phyloP scores from a whole-genome alignment of 2,888 invertebrate genomes.

The Hymenopus coronatus region DNA sequence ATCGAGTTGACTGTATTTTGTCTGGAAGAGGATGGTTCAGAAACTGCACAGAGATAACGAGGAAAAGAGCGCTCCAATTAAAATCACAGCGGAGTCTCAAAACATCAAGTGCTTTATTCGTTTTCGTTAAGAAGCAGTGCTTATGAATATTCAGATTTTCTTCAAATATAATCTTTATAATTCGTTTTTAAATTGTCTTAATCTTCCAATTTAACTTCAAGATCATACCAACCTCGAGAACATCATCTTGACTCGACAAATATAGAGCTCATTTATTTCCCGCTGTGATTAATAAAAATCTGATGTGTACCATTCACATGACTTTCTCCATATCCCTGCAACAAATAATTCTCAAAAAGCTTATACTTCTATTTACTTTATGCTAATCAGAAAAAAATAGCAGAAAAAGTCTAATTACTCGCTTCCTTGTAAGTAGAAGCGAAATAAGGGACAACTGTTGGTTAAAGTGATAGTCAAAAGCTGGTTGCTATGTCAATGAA shows the following conservation, averaged over 20 bases:
- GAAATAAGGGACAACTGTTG: too few species aligned
- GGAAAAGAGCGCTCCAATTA: background rate
- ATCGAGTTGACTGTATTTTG: background rate
- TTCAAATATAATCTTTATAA: background rate
- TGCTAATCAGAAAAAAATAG: too few species aligned
- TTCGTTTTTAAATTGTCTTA: background rate
- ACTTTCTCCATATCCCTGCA: too few species aligned
- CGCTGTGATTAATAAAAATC: too few species aligned
- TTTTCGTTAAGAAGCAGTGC: background rate
- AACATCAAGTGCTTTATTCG: background rate
- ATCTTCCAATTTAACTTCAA: background rate
- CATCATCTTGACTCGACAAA: background rate
- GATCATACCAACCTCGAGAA: background rate
- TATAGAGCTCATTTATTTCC: too few species aligned
- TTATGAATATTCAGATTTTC: background rate
- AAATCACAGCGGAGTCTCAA: background rate
- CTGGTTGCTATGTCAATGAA: too few species aligned
- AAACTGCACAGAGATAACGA: background rate
- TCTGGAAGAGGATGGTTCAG: background rate
- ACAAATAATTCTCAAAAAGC: too few species aligned
- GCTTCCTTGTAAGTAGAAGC: too few species aligned
- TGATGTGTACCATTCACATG: too few species aligned
- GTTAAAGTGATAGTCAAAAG: too few species aligned
- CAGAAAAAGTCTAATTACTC: too few species aligned
- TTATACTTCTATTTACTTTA: too few species aligned